phyloP scores from a whole-genome alignment of 1,140 invertebrate genomes.

The Ylistrum balloti region DNA sequence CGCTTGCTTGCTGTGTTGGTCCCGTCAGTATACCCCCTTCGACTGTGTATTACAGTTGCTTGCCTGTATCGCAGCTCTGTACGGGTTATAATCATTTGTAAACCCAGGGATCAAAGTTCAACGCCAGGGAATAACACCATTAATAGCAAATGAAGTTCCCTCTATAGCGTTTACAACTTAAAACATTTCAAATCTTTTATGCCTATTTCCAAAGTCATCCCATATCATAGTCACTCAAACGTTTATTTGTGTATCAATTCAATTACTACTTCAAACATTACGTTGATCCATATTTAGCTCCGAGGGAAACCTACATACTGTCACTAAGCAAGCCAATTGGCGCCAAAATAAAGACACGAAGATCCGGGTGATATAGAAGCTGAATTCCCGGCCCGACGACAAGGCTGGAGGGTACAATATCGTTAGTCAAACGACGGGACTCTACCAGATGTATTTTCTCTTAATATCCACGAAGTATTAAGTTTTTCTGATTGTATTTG shows the following conservation, averaged over 20 bases:
- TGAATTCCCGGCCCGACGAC: neutral
- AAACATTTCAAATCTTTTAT: neutral
- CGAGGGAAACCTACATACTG: neutral
- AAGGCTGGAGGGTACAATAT: neutral
- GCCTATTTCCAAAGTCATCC: neutral
- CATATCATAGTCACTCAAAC: slow-evolving; percentile 25
- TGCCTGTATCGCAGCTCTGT: neutral
- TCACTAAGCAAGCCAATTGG: slow-evolving; percentile 15
- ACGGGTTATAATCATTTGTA: neutral
- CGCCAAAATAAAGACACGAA: neutral
- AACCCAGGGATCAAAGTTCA: neutral
- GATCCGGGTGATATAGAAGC: neutral
- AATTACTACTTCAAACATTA: neutral
- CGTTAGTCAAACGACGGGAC: slow-evolving; percentile 27
- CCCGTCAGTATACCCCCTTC: neutral
- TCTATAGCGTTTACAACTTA: neutral
- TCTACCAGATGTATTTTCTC: neutral
- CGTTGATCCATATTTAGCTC: neutral
- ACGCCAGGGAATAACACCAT: neutral
- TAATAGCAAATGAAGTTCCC: neutral
- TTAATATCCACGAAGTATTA: slow-evolving; percentile 13
- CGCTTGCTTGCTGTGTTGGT: too few relatives aligned
- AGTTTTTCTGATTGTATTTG: slow-evolving; percentile 20
- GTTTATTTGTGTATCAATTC: slow-evolving; percentile 6
- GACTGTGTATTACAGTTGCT: neutral